phyloP scores from a whole-genome alignment of 2,797 vertebrate species.

The Ctenopoma kingsleyae region DNA sequence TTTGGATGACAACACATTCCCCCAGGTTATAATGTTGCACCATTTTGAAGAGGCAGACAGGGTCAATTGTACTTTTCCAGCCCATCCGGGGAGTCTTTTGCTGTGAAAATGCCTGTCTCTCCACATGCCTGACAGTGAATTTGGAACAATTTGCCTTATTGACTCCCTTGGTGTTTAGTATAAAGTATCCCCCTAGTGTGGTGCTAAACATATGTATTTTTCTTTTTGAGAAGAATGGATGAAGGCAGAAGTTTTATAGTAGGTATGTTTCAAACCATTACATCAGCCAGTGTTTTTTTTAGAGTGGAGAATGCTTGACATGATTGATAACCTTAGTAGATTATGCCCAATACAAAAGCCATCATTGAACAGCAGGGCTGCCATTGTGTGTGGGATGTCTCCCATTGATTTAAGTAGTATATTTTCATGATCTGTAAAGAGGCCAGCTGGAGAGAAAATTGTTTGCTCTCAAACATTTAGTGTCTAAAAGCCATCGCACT shows the following conservation, averaged over 20 bases:
- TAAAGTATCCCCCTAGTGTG: constrained; percentile 34
- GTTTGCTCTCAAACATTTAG: constrained; percentile 81
- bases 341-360: constrained; percentile 82
- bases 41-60: constrained; percentile 85
- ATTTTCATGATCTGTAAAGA: constrained; percentile 86
- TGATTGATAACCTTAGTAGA: constrained; percentile 84
- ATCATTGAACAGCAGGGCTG: constrained; percentile 83
- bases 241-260: constrained; percentile 38
- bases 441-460: constrained; percentile 83
- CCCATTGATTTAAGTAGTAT: constrained; percentile 85
- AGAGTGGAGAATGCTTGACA: constrained; percentile 64
- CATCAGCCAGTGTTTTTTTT: constrained; percentile 39
- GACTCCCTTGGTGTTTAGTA: constrained; percentile 58
- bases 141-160: constrained; percentile 72
- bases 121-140: constrained; percentile 76
- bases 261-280: constrained; percentile 58
- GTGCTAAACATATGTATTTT: constrained; percentile 36
- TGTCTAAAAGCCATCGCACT: constrained; percentile 75
- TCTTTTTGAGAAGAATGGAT: constrained; percentile 36
- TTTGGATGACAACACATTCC: constrained; percentile 95
- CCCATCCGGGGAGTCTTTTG: constrained; percentile 84
- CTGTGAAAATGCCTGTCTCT: constrained; percentile 75
- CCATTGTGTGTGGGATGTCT: constrained; percentile 82
- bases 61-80: constrained; percentile 88
- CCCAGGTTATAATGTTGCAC: constrained; percentile 91